Evolutionary conservation across 2,888 invertebrate species (phyloP).

Genomic region (Brachyopa scutellaris): DNA sequence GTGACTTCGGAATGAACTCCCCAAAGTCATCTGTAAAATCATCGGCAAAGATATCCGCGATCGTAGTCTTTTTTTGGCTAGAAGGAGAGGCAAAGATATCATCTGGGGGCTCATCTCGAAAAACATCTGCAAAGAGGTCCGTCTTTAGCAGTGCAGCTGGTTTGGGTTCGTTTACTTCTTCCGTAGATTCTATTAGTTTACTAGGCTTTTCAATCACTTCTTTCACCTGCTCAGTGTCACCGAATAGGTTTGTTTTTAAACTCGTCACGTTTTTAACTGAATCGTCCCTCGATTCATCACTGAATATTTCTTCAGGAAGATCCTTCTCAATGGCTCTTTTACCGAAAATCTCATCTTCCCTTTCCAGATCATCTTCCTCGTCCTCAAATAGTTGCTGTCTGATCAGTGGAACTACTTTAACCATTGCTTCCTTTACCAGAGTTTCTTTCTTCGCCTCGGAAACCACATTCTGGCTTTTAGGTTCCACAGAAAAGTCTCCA

Average conservation of each 20-base stretch:
- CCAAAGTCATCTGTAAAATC: conserved; percentile 45
- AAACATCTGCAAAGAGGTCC: conserved; percentile 20
- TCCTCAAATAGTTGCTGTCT: conserved; percentile 50
- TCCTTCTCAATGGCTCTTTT: neutral
- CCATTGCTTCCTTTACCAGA: neutral
- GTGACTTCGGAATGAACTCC: conserved; percentile 19
- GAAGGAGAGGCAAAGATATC: neutral
- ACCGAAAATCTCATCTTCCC: conserved; percentile 24
- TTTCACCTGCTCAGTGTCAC: neutral
- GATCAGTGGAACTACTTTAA: neutral
- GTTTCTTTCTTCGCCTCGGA: neutral
- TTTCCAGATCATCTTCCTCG: conserved; percentile 29
- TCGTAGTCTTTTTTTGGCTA: neutral
- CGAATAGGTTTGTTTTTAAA: neutral
- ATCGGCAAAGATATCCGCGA: conserved; percentile 36
- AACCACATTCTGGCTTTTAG: neutral
- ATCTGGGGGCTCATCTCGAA: conserved; percentile 7
- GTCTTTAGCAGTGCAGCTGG: neutral
- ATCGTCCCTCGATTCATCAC: neutral
- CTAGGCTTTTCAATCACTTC: neutral
- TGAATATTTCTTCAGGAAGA: conserved; percentile 1
- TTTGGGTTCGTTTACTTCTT: neutral
- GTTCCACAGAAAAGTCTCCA: neutral
- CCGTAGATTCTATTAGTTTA: neutral
- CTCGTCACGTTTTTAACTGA: neutral